Evolutionary conservation across 2,888 invertebrate genomes (phyloP).

Genomic region (Melinaea menophilus): DNA sequence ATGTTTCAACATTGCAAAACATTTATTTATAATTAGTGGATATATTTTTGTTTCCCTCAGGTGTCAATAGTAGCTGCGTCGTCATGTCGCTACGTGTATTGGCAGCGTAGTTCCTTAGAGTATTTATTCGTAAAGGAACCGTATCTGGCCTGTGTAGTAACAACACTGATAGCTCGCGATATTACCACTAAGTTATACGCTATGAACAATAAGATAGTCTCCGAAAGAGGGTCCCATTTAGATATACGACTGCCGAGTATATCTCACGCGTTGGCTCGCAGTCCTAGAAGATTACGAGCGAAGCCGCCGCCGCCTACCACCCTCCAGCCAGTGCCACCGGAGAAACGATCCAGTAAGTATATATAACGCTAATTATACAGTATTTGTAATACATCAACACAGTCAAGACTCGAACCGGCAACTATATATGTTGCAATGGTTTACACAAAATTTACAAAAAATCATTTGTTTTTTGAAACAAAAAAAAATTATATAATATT

Average conservation of each 20-base stretch:
- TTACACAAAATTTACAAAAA: no score
- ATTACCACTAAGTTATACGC: slow-evolving; percentile 92
- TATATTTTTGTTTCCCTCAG: slow-evolving; percentile 74
- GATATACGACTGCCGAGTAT: slow-evolving; percentile 88
- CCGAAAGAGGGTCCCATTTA: slow-evolving; percentile 86
- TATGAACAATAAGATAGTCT: slow-evolving; percentile 91
- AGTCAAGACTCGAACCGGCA: no score
- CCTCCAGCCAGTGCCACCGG: slow-evolving; percentile 68
- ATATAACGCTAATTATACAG: not conserved
- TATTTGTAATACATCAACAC: no score
- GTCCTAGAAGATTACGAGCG: slow-evolving; percentile 67
- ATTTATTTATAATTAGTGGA: no score
- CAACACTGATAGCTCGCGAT: slow-evolving; percentile 88
- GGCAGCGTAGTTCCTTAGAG: slow-evolving; percentile 89
- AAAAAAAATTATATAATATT: no score
- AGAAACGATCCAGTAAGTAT: slow-evolving; percentile 60
- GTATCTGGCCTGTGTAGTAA: slow-evolving; percentile 87
- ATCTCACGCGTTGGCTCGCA: slow-evolving; percentile 83
- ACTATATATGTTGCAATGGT: no score
- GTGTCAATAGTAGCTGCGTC: slow-evolving; percentile 91
- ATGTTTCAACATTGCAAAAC: no score
- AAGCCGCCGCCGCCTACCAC: slow-evolving; percentile 76
- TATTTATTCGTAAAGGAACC: slow-evolving; percentile 91
- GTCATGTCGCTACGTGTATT: slow-evolving; percentile 88
- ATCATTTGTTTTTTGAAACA: no score